Evolutionary conservation across 2,797 vertebrate genomes (phyloP), one percentile per base, ranked within the genome.

Genomic region (Sebastes trivittatus): DNA sequence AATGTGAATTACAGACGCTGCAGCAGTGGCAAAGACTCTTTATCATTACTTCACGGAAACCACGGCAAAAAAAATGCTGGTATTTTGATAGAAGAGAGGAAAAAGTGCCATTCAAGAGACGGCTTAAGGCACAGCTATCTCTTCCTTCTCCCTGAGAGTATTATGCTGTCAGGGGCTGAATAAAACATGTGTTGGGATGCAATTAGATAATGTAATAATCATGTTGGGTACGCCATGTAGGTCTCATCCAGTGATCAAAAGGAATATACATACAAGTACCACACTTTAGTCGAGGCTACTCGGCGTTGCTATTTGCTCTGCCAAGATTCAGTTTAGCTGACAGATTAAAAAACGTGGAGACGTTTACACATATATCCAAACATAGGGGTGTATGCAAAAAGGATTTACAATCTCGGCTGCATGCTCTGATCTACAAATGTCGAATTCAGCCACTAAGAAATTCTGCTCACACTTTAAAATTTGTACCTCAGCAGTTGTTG

Each of bases 121-220:
- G 25, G 77, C 54, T 89, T 77, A 83, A 90, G 60, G 74, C 77
- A 72, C 42, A 67, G 70, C 68, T 23, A 64, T 88, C 34, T 59
- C 46, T 88, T 90, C 75, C 69, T 80, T 81, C 1, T 91, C 74
- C 76, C 75, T 66, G 80, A 81, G 82, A 87, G 80, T 81, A 88
- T 85, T 63, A 75, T 77, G 68, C 82, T 92, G 87, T 77, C 77
- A 82, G 72, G 25, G 18, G 2, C 52, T 93, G 89, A 91, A 94
- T 93, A 88, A 92, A 85, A 86, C 73, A 92, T 88, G 70, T 71
- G 62, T 79, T 83, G 74, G 87, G 82, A 89, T 86, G 85, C 83
- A 92, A 87, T 92, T 87, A 90, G 82, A 90, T 92, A 90, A 88
- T 92, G 87, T 86, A 87, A 90, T 92, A 91, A 89, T 88, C 88